These are phyloP conservation scores for Catagonus wagneri DNA, from an alignment of 2,113 vertebrate species.

Conservation along the genomic window DNA sequence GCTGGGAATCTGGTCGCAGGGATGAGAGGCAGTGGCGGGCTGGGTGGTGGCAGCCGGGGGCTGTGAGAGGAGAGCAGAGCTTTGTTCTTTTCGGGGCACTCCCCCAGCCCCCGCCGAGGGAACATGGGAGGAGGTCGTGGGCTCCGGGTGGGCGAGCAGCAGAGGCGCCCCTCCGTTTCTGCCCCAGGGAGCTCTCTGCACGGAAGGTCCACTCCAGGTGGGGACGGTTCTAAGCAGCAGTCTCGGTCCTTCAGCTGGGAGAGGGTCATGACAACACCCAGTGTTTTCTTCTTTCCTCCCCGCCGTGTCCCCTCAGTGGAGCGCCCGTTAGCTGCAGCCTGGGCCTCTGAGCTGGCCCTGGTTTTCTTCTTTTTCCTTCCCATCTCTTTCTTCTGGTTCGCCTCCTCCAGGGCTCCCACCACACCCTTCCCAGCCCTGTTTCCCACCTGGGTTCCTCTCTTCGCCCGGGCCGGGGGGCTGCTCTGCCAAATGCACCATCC, in stretches of 20 bases:
- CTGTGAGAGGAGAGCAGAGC: neutral
- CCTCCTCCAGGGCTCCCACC: too few relatives aligned
- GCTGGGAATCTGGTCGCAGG: fast-evolving
- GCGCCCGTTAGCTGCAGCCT: too few relatives aligned
- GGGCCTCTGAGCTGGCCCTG: neutral
- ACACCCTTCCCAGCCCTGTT: neutral
- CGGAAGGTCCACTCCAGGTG: too few relatives aligned
- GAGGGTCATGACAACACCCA: fast-evolving
- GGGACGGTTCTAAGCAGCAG: neutral
- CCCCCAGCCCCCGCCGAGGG: neutral
- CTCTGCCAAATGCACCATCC: fast-evolving
- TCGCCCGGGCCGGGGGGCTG: neutral
- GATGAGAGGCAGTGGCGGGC: neutral
- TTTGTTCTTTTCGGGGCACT: neutral
- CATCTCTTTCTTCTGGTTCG: fast-evolving
- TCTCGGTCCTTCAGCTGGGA: fast-evolving
- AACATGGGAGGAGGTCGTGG: neutral
- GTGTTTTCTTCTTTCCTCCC: neutral
- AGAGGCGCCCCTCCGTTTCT: too few relatives aligned
- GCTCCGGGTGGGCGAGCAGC: neutral
- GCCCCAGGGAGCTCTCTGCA: neutral
- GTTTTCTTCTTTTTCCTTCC: neutral
- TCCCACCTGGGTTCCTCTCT: neutral
- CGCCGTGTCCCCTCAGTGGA: fast-evolving
- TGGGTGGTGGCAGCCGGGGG: neutral